Evolutionary conservation across 1,140 invertebrate species (phyloP), one percentile per base, ranked within the genome.

Genomic region (Sycophila sp.): DNA sequence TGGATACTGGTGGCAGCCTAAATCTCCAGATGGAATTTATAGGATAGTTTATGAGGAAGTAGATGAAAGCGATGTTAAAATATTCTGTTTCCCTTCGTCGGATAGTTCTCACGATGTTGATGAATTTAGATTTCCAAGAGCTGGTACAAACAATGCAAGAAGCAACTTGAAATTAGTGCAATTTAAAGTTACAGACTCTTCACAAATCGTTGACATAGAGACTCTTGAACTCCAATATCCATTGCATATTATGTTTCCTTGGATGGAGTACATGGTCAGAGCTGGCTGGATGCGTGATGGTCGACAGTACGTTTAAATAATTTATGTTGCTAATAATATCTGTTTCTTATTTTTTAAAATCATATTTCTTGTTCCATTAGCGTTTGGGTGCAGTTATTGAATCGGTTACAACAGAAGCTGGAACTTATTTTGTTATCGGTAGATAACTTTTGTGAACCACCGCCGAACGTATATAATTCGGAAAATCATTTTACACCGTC

Each of bases 1-100:
- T 73, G 97, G 97, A 0, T 98, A 96, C 82, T 99, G 97, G 97
- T 99, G 97, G 98, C 94, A 97, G 79, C 96, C 96, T 5, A 88
- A 89, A 72, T 89, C 88, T 69, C 80, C 85, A 88, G 92, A 93
- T 86, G 89, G 90, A 67, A 85, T 92, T 28, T 98, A 95, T 87
- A 89, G 94, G 77, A 95, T 99, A 85, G 89, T 98, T 15, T 98
- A 97, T 80, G 97, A 99, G 87, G 96, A 98, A 86, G 94, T 98
- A 0, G 97, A 99, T 79, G 97, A 99, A 83, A 93, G 92, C 66
- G 92, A 95, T 68, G 97, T 99, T 10, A 96, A 97, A 77, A 90
- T 98, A 71, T 92, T 96, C 76, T 93, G 93, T 80, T 95, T 97
- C 75, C 93, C 95, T 1, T 94, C 93, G 2, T 92, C 92, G 7